Conservation (phyloP, 2,113 vertebrate species). For the Phaethon lepturus region DNA sequence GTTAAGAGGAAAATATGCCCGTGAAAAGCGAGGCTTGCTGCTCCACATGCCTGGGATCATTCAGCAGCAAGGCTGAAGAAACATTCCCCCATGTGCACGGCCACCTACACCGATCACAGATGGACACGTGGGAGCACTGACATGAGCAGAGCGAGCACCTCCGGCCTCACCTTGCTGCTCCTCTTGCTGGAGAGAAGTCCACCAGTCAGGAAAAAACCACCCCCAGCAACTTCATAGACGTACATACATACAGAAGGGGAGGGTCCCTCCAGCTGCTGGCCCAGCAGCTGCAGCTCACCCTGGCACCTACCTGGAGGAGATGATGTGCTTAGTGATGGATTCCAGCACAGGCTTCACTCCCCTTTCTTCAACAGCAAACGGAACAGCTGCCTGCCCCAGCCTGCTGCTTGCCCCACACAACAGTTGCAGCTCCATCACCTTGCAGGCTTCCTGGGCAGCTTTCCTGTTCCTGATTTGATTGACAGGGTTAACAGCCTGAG, state of each 20-base stretch:
- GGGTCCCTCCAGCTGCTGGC: too few species aligned
- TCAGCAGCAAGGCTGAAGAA: neutral
- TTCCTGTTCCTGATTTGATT: neutral
- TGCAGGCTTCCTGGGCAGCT: neutral
- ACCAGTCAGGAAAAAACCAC: too few species aligned
- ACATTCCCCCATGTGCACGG: too few species aligned
- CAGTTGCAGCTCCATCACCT: too few species aligned
- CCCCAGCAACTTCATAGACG: too few species aligned
- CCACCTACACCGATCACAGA: fast-evolving
- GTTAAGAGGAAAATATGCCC: neutral
- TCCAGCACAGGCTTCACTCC: neutral
- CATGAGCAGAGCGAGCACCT: neutral
- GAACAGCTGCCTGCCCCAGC: neutral
- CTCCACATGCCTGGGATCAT: fast-evolving
- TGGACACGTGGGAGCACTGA: neutral
- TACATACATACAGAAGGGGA: too few species aligned
- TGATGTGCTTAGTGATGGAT: too few species aligned
- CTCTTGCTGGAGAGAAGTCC: neutral
- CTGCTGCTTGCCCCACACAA: too few species aligned
- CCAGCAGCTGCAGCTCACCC: neutral
- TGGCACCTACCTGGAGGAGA: too few species aligned
- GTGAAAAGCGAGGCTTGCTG: neutral
- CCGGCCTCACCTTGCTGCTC: neutral
- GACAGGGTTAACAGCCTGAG: too few species aligned
- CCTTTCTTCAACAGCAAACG: fast-evolving